Base-by-base conservation (phyloP, 1,140 invertebrate genomes). In the Plodia interpunctella region DNA sequence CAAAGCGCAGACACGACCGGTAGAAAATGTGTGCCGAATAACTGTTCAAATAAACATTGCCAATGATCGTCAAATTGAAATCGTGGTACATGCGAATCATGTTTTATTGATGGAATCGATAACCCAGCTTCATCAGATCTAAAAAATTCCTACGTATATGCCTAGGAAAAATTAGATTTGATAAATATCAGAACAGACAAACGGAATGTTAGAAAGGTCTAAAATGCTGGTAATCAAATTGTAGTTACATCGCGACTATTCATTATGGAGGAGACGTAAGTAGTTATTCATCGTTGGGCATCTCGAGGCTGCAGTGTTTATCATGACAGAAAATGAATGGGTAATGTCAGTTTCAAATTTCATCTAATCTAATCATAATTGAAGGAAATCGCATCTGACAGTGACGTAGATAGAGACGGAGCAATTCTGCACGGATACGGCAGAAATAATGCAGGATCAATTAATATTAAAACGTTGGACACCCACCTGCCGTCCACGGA, bases 21-120 rank as follows among this genome's bases (percentile, higher is more conserved):
- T 64, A 67, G 71, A 60, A 72, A 76, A 87, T 82, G 83, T 86
- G 70, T 86, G 80, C 72, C 81, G 73, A 63, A 65, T 88, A 88
- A 88, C 83, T 88, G 85, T 86, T 80, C 66, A 67, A 74, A 68
- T 66, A 85, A 85, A 86, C 81, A 80, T 81, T 76, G 72, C 69
- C 76, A 73, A 78, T 68, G 72, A 74, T 81, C 69, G 69, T 79
- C 72, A 79, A 83, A 84, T 81, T 81, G 75, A 80, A 70, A 68
- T 74, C 67, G 62, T 67, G 69, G 65, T 66, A 60, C 38, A 35
- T 52, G 75, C 66, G 69, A 73, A 60, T 76, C 70, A 72, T 68
- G 71, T 60, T 56, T 68, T 58, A 59, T 61, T 57, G 65, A 76
- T 83, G 76, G 70, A 70, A 62, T 59, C 28, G 74, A 83, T 83